Evolutionary conservation across 2,113 vertebrate genomes (phyloP).

Genomic region (Thermophis baileyi): DNA sequence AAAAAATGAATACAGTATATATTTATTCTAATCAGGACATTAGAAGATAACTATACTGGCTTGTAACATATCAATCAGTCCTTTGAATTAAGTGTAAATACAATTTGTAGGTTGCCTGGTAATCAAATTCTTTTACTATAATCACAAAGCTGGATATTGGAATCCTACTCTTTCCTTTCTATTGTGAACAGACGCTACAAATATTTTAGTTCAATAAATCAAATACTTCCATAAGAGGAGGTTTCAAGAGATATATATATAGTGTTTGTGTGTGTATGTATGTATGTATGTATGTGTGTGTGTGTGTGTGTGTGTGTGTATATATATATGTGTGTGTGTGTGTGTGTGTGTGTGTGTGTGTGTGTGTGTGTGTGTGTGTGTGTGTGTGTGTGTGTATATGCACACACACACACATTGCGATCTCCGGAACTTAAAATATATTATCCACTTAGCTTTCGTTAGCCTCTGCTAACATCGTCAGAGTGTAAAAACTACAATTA

Average conservation of each 20-base stretch:
- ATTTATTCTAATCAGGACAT: conserved; percentile 11
- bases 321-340: too few relatives aligned
- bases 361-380: too few relatives aligned
- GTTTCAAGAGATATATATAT: not conserved
- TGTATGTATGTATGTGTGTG: too few relatives aligned
- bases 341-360: too few relatives aligned
- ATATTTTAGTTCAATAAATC: not conserved
- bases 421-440: too few relatives aligned
- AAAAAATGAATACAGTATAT: not conserved
- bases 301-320: too few relatives aligned
- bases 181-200: not conserved
- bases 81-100: not conserved
- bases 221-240: not conserved
- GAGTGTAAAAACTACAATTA: too few relatives aligned
- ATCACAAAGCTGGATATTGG: not conserved
- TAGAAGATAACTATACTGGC: not conserved
- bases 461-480: too few relatives aligned
- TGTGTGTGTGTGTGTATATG: too few relatives aligned
- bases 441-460: too few relatives aligned
- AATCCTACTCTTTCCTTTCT: not conserved
- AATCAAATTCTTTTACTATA: rapidly evolving
- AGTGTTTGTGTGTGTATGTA: too few relatives aligned
- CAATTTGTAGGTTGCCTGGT: not conserved
- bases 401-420: too few relatives aligned
- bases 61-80: not conserved